Evolutionary conservation across 2,113 vertebrate genomes (phyloP).

Genomic region (Cynocephalus volans): DNA sequence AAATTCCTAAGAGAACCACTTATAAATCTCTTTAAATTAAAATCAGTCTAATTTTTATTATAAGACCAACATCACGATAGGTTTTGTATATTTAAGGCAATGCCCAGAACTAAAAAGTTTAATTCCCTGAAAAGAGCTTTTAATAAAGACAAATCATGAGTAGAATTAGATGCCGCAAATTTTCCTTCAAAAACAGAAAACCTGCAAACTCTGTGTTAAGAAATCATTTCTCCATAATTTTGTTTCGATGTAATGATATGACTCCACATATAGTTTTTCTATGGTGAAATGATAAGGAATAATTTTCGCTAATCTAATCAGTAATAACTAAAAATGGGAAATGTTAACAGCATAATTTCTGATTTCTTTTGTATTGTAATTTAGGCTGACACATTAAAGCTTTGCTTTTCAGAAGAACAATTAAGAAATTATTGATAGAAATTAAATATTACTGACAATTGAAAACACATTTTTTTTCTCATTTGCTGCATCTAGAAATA

Average conservation of each 20-base stretch:
- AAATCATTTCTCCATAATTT: conserved; percentile 84
- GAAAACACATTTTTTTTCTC: conserved; percentile 82
- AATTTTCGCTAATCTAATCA: conserved; percentile 90
- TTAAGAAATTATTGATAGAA: conserved; percentile 91
- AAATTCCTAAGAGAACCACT: conserved; percentile 78
- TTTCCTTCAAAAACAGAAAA: conserved; percentile 54
- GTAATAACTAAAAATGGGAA: conserved; percentile 86
- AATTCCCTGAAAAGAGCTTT: conserved; percentile 76
- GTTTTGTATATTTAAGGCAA: conserved; percentile 75
- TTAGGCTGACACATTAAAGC: conserved; percentile 87
- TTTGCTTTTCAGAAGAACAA: conserved; percentile 87
- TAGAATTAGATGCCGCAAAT: conserved; percentile 78
- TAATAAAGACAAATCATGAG: conserved; percentile 83
- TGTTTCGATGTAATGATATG: conserved; percentile 85
- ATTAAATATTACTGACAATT: conserved; percentile 88
- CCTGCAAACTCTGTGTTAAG: conserved; percentile 76
- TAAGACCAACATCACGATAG: conserved; percentile 61
- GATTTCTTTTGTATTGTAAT: conserved; percentile 88
- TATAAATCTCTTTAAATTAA: conserved; percentile 85
- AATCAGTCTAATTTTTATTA: conserved; percentile 82
- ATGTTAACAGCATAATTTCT: conserved; percentile 88
- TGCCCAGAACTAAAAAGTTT: conserved; percentile 67
- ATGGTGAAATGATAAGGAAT: conserved; percentile 87
- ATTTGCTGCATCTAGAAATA: conserved; percentile 81
- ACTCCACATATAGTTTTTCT: conserved; percentile 86